A percentile compares a stretch with the other conserved stretches of the same genome.
Conservation (phyloP, 2,797 vertebrate genomes). For the Cetoscarus ocellatus region DNA sequence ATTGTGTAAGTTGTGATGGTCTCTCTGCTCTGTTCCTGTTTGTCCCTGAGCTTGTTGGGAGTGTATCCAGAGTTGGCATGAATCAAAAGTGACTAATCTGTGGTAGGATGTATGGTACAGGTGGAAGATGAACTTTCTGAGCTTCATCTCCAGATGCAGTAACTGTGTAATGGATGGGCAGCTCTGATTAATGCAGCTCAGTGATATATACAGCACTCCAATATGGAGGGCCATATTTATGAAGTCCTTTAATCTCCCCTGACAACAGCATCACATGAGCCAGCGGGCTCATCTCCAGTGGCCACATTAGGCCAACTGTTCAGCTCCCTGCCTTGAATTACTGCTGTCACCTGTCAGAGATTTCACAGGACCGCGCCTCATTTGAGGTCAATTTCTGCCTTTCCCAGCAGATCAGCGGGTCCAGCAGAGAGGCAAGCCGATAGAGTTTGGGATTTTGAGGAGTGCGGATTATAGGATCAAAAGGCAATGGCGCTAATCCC, state of each 20-base stretch:
- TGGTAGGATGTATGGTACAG: constrained; percentile 53
- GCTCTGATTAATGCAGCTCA: constrained; percentile 69
- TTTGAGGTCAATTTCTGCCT: constrained; percentile 78
- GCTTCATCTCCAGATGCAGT: constrained; percentile 75
- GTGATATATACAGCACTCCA: constrained; percentile 64
- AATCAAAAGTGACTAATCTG: constrained; percentile 63
- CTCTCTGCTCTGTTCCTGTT: background rate
- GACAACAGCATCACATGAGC: constrained; percentile 69
- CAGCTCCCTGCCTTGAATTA: constrained; percentile 60
- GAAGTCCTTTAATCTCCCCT: constrained; percentile 80
- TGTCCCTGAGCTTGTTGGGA: background rate
- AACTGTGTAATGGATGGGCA: constrained; percentile 60
- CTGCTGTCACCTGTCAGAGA: constrained; percentile 78
- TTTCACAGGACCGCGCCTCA: constrained; percentile 73
- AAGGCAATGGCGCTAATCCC: constrained; percentile 84
- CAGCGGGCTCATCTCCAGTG: constrained; percentile 70
- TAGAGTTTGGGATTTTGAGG: constrained; percentile 78
- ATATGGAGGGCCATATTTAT: constrained; percentile 74
- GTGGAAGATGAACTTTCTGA: constrained; percentile 65
- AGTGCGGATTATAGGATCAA: constrained; percentile 84
- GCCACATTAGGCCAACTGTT: constrained; percentile 69
- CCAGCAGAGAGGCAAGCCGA: constrained; percentile 73
- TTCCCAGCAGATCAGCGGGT: constrained; percentile 77
- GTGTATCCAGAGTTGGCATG: constrained; percentile 34
- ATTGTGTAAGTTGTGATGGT: background rate